phyloP scores from a whole-genome alignment of 2,888 invertebrate genomes.

The Macroteleia sp. region DNA sequence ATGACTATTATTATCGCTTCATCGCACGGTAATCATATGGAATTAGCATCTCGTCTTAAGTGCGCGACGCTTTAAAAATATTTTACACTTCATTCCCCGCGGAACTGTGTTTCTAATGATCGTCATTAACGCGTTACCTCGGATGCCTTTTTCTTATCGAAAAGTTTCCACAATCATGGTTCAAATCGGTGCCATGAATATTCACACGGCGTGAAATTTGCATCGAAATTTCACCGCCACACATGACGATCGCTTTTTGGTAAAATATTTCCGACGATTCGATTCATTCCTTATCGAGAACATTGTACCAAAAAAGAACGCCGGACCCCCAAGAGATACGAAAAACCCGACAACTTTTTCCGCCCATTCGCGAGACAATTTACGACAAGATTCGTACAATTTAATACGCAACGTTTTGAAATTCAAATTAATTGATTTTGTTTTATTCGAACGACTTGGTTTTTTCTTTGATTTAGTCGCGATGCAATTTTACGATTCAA shows the following conservation, averaged over 20 bases:
- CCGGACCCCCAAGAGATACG: constrained; percentile 29
- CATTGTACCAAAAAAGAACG: constrained; percentile 17
- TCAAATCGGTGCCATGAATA: constrained; percentile 17
- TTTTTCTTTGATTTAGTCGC: neutral
- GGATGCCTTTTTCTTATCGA: neutral
- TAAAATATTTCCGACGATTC: constrained; percentile 34
- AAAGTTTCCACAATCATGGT: neutral
- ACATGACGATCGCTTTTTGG: constrained; percentile 22
- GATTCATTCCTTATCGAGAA: constrained; percentile 51
- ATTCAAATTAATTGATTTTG: constrained; percentile 22
- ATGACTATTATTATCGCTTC: constrained; percentile 66
- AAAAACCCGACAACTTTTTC: constrained; percentile 66
- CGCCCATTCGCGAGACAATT: constrained; percentile 45
- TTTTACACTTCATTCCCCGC: constrained; percentile 23
- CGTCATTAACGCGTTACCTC: constrained; percentile 26
- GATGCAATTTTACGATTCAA: constrained; percentile 18
- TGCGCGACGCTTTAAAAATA: constrained; percentile 25
- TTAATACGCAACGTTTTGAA: constrained; percentile 46
- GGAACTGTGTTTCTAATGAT: constrained; percentile 26
- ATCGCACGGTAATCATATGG: constrained; percentile 63
- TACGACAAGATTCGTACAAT: constrained; percentile 55
- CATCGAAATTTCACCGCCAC: constrained; percentile 14
- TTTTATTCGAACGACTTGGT: too few species aligned
- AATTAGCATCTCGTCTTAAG: constrained; percentile 61
- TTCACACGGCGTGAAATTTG: constrained; percentile 29